Evolutionary conservation across 2,797 vertebrate genomes (phyloP), one percentile per base, ranked within the genome.

Genomic region (Lithobates pipiens): DNA sequence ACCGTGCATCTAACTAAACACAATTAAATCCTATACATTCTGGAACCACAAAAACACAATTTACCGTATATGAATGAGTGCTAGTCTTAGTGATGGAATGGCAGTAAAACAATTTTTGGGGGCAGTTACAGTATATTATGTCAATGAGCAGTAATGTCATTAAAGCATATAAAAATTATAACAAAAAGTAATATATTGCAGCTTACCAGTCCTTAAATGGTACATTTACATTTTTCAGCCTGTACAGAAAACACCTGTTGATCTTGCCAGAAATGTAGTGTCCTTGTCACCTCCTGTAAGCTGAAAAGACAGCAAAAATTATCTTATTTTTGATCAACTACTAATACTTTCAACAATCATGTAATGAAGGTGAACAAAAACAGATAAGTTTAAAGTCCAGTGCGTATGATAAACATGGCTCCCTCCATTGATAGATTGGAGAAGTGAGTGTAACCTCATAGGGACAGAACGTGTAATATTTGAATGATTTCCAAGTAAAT

Each of bases 11-110:
- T 69, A 69, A 23, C 10, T 34, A 32, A 50, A 80, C n/a, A n/a
- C 23, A 34, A 36, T 65, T 16, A 27, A 54, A 79, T 79, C 63
- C 18, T 29, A 71, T 80, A 13, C 10, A 80, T 67, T 13, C n/a
- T 67, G 65, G 39, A 69, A 79, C 25, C 27, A 65, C 39, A 16
- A 25, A 21, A 70, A 65, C 50, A 39, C 67, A 70, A 25, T 80
- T 46, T 29, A 10, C 9, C 10, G 39, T 39, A 78, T 77, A 57
- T 42, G 36, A 32, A 32, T 46, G 67, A 29, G 39, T 42, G 5
- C 15, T 23, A 39, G 42, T 34, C 13, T 77, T 44, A 39, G 23
- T 42, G 3, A 2, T 7, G 10, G n/a, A 27, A 25, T 69, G 39
- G 77, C 77, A 69, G 42, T 9, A 67, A 9, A 25, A 29, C 18